These are phyloP conservation scores for Adelosebastes latens DNA, from an alignment of 2,797 vertebrate genomes.

Conservation along the genomic window DNA sequence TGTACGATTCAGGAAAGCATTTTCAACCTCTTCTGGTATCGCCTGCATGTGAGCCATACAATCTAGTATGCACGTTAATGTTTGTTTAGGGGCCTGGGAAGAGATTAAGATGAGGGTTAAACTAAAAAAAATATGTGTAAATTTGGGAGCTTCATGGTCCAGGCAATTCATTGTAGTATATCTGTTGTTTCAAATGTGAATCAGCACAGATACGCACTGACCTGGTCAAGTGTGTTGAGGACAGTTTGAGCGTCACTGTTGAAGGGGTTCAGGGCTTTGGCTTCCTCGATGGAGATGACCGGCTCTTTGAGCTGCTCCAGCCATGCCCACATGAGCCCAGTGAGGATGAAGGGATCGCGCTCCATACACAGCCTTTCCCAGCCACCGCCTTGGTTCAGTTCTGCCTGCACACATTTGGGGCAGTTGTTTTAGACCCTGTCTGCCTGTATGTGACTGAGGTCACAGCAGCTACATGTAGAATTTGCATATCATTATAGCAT, in stretches of 20 bases:
- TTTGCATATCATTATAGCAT: background rate
- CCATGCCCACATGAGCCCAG: constrained; percentile 96
- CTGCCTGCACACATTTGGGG: constrained; percentile 82
- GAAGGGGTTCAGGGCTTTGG: constrained; percentile 79
- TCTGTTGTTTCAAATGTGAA: background rate
- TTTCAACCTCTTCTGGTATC: constrained; percentile 88
- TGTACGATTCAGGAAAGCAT: constrained; percentile 86
- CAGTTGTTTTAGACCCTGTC: background rate
- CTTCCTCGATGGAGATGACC: constrained; percentile 83
- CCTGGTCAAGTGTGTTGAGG: constrained; percentile 87
- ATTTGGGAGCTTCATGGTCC: background rate
- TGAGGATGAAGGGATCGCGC: constrained; percentile 91
- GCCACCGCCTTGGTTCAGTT: constrained; percentile 91
- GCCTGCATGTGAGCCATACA: constrained; percentile 87
- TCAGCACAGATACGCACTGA: constrained; percentile 49
- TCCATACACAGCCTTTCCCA: constrained; percentile 94
- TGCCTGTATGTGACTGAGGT: background rate
- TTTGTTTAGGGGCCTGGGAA: constrained; percentile 87
- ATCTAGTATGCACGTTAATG: constrained; percentile 88
- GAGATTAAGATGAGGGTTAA: background rate
- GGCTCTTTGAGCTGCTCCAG: constrained; percentile 96
- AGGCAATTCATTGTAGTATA: background rate
- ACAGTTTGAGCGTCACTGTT: constrained; percentile 76
- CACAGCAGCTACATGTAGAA: background rate
- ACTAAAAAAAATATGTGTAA: background rate